Base-by-base conservation (phyloP, 2,888 invertebrate genomes). In the Drosophila nr. fundita region DNA sequence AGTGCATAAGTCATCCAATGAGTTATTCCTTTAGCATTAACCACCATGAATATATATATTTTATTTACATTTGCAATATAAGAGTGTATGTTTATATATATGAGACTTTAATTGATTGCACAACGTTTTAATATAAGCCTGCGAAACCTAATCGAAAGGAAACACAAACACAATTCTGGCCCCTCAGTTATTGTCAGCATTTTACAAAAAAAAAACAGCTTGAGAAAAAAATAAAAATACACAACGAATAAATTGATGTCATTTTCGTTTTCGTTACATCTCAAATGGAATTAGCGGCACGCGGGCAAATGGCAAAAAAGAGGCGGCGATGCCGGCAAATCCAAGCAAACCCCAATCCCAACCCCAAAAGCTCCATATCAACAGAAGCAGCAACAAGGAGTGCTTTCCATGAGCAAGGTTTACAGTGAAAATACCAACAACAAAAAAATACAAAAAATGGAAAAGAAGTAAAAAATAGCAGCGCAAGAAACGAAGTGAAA, bases 161-260 rank as follows among this genome's bases (percentile, higher is more conserved):
- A 52, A 48, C 52, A 40, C 40, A 18, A 38, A 34, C 32, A 68
- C 48, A 68, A 36, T 59, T 32, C 49, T 18, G 38, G 24, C 52
- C 65, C 49, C 63, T 36, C 45, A 61, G 40, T 59, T 30, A 68
- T 70, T 75, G 68, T 66, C 63, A 59, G 70, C 58, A 60, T 59
- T 48, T 45, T 63, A 54, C 6, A 58, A 50, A 40, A 52, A 29
- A 62, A 73, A 52, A 70, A 24, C 45, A 45, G 24, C 45, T 45
- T 45, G 45, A 15, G 24, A 15, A 66, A 57, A 67, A 78, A n/a
- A 53, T n/a, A 36, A 82, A 85, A 81, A 78, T 78, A 77, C 65
- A 81, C 86, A 90, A 88, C 83, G 83, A 90, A 88, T 87, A 90
- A 90, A 87, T 90, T 90, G 89, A 90, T 87, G 90, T 87, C 90